A percentile compares a stretch with the other conserved stretches of the same genome.
phyloP scores from a whole-genome alignment of 2,888 invertebrate species.

The Euphydryas editha region DNA sequence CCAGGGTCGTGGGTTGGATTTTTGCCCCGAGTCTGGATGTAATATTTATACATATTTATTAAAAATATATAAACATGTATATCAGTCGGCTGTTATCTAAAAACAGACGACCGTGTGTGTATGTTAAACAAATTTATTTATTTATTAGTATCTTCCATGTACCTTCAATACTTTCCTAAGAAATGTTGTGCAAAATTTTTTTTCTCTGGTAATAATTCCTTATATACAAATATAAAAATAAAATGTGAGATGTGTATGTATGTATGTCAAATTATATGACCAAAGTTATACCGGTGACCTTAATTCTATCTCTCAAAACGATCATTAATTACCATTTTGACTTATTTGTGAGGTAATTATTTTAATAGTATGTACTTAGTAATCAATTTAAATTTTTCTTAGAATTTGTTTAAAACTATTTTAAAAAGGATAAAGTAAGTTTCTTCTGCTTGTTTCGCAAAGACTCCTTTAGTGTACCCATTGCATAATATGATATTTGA shows the following conservation, averaged over 20 bases:
- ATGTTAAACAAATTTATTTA: no score
- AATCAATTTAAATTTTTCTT: neutral
- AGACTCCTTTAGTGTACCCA: neutral
- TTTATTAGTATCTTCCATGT: no score
- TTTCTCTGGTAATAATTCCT: neutral
- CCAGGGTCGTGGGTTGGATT: no score
- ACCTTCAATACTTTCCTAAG: no score
- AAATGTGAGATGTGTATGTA: neutral
- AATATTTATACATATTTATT: no score
- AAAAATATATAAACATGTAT: no score
- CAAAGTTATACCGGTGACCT: neutral
- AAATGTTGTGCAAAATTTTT: no score
- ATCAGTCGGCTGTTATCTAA: no score
- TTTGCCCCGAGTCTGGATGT: no score
- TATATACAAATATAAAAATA: neutral
- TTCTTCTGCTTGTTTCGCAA: neutral
- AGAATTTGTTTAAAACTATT: neutral
- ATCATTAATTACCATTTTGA: neutral
- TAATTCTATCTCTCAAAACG: neutral
- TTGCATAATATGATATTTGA: no score
- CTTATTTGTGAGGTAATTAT: neutral
- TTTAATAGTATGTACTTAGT: neutral
- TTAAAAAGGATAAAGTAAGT: neutral
- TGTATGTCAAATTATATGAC: conserved; percentile 2
- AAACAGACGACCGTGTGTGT: no score